Conservation (phyloP, 2,888 invertebrate genomes). For the Eristalis pertinax region DNA sequence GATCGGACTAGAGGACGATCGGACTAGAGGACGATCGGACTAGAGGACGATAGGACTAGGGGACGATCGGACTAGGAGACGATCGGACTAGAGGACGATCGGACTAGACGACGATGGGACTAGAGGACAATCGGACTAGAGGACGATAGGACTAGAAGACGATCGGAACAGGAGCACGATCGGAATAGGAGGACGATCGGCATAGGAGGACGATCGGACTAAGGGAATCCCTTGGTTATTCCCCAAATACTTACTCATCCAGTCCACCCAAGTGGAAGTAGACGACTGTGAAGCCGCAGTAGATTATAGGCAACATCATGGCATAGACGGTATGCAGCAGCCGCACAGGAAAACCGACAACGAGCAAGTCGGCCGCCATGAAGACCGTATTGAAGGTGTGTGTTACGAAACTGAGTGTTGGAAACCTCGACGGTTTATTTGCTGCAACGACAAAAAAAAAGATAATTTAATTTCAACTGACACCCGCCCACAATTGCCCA, state of each 20-base stretch:
- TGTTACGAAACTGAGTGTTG: conserved; percentile 86
- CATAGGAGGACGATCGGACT: too few relatives aligned
- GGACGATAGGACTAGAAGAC: neutral
- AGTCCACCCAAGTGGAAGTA: conserved; percentile 85
- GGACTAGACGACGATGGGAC: neutral
- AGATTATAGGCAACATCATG: conserved; percentile 83
- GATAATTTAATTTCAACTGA: neutral
- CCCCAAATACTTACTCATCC: conserved; percentile 81
- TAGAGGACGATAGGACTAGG: neutral
- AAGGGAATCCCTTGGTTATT: neutral
- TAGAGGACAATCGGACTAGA: neutral
- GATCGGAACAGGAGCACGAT: neutral
- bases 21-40: neutral
- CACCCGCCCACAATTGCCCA: conserved; percentile 23
- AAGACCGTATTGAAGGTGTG: conserved; percentile 89
- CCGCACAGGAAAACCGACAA: conserved; percentile 88
- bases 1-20: too few relatives aligned
- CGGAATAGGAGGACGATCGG: neutral
- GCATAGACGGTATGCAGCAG: conserved; percentile 86
- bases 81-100: neutral
- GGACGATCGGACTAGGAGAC: neutral
- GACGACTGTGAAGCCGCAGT: conserved; percentile 83
- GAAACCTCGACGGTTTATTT: conserved; percentile 83
- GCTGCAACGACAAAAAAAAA: conserved; percentile 78
- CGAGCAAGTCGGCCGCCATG: conserved; percentile 87